These are phyloP conservation scores for Colinus virginianus DNA, from an alignment of 2,113 vertebrate species.

Conservation along the genomic window DNA sequence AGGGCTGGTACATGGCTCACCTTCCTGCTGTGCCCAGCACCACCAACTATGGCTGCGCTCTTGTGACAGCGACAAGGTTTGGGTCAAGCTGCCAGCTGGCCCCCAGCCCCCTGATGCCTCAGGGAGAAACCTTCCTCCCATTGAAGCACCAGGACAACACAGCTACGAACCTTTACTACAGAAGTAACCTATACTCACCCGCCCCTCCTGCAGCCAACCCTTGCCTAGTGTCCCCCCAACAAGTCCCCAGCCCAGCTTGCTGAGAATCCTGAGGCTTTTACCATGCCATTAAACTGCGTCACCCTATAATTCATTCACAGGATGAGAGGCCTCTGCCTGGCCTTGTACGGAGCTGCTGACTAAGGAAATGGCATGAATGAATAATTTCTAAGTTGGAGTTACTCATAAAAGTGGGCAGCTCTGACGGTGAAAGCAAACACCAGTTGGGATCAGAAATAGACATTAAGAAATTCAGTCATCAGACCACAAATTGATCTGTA, in stretches of 20 bases:
- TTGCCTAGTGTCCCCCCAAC: not conserved
- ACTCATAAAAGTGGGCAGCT: not conserved
- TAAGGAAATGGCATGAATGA: not conserved
- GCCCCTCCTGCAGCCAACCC: not conserved
- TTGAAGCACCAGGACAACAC: not conserved
- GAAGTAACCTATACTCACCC: not conserved
- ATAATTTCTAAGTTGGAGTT: not conserved
- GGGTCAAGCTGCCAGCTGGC: not conserved
- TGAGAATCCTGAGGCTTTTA: not conserved
- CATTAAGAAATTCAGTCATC: constrained; percentile 14
- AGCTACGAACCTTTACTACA: not conserved
- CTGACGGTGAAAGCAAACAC: constrained; percentile 14
- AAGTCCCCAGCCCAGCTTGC: not conserved
- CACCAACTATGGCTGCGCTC: not conserved
- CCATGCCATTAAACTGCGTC: not conserved
- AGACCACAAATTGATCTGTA: not conserved
- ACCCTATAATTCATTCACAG: not conserved
- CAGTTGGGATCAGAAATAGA: not conserved
- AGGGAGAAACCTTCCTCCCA: not conserved
- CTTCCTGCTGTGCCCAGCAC: not conserved
- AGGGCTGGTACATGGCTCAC: not conserved
- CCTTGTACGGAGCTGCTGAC: constrained; percentile 45
- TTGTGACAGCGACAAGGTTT: not conserved
- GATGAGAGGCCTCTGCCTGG: not conserved
- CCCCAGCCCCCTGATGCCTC: not conserved